Base-by-base conservation (phyloP, 2,797 vertebrate genomes). In the Hemibagrus guttatus region DNA sequence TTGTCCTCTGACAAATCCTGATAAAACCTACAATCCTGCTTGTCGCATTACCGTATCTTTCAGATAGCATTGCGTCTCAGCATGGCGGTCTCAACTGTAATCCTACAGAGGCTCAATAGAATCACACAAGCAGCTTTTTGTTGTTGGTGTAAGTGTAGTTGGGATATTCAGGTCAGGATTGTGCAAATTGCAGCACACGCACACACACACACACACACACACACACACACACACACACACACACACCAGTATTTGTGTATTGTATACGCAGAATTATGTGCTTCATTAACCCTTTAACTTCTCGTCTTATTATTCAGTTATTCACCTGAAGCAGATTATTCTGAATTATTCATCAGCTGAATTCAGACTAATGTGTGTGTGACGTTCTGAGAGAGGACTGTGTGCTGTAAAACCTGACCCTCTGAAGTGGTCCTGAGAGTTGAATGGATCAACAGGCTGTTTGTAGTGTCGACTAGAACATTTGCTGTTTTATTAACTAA, bases 71-170 rank as follows among this genome's bases (percentile, higher is more conserved):
- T 71, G 88, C 88, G 86, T 89, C 89, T 85, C 83, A 81, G 66
- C 82, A 80, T 87, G 78, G 88, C 92, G 91, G 87, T 89, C 85
- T 86, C 81, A 83, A 86, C 71, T 59, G 54, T 92, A 92, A 95
- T 93, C 92, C 92, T 90, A 88, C 28, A 88, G 88, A 93, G 91
- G 86, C 93, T 94, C 91, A 93, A 92, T 92, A 93, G 86, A 88
- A 81, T 85, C 92, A 90, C 76, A 81, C 42, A 28, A 86, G 66
- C 83, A 85, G 87, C 74, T 85, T 85, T 26, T 6, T 66, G 21
- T 75, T 42, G 31, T 69, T 83, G 64, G 42, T 35, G 13, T 35
- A 66, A 39, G 16, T 76, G 74, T 56, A 54, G 28, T 76, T 56
- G 16, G 61, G 59, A 82, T 66, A 81, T 71, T 63, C 39, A 35